Evolutionary conservation across 2,888 invertebrate genomes (phyloP), one percentile per base, ranked within the genome.

Genomic region (Coelopa pilipes): DNA sequence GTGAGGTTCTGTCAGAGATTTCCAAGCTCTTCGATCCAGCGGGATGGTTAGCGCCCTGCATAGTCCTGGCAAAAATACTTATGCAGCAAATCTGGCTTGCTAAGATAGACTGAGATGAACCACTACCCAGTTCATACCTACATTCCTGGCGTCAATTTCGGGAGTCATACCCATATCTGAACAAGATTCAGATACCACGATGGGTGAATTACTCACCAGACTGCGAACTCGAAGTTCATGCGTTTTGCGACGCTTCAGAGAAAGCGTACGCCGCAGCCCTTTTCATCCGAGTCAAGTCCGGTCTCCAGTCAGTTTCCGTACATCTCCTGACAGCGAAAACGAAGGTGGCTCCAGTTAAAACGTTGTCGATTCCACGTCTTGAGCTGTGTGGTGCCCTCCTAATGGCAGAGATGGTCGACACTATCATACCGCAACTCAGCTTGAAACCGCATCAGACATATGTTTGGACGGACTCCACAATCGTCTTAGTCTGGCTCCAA

Each of bases 191-290:
- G 47, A 59, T 77, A 46, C 67, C 67, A 15, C 21, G 75, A 49
- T 77, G 70, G 75, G 47, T 74, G 19, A 11, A 53, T 10, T 75
- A 55, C 55, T 59, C 13, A 11, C 45, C 50, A 45, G 47, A 11
- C 5, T 55, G 49, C 47, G 19, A 46, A 15, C 12, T 77, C 3
- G 53, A 75, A 66, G 19, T 45, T 45, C 59, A 10, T 13, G 59
- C 13, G 3, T 63, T 76, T 55, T 70, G 70, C 12, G 74, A 75
- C 49, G 67, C 76, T 7, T 75, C 75, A 12, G 70, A 74, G 67
- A 55, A 63, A 46, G 74, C 74, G n/a, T 75, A 70, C 47, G 60
- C 70, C 4, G 59, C 50, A 2, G 7, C 9, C 60, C 62, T 19
- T 46, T 70, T 70, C 55, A 12, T 76, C 3, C 63, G 63, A 17